phyloP scores from a whole-genome alignment of 2,888 invertebrate genomes.

The Opisthograptis luteolata region DNA sequence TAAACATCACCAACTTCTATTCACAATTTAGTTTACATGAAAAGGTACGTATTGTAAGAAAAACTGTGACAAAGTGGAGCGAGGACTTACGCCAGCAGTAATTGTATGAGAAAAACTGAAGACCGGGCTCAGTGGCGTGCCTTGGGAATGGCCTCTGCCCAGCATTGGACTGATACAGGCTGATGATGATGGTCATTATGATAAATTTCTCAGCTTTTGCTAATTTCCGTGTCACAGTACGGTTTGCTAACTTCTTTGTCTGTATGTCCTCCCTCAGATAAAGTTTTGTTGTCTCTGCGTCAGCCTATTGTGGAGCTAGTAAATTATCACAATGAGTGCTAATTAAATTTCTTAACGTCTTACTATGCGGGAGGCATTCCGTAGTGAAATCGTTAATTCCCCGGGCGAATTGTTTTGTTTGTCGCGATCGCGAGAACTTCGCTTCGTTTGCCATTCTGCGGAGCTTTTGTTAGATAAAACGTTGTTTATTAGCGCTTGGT shows the following conservation, averaged over 20 bases:
- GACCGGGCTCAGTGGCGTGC: no score
- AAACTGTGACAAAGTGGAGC: no score
- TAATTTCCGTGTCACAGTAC: slow-evolving; percentile 5
- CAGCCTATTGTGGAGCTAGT: slow-evolving; percentile 66
- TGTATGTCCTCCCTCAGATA: slow-evolving; percentile 50
- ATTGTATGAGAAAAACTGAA: no score
- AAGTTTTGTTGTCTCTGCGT: slow-evolving; percentile 61
- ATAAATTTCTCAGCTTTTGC: no score
- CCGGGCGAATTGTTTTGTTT: slow-evolving; percentile 63
- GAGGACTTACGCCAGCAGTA: no score
- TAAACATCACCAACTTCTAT: no score
- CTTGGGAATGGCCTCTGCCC: no score
- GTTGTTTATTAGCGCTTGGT: slow-evolving; percentile 28
- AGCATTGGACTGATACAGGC: no score
- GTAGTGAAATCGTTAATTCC: slow-evolving; percentile 58
- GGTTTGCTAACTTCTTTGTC: slow-evolving; percentile 17
- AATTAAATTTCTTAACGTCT: slow-evolving; percentile 75
- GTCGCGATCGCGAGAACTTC: slow-evolving; percentile 53
- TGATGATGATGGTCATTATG: no score
- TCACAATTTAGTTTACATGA: no score
- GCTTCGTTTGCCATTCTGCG: slow-evolving; percentile 35
- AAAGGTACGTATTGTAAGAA: no score
- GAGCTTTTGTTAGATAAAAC: slow-evolving; percentile 33
- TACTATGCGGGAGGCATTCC: slow-evolving; percentile 60
- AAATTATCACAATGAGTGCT: slow-evolving; percentile 75